A percentile compares a stretch with the other conserved stretches of the same genome.
Evolutionary conservation across 2,797 vertebrate genomes (phyloP).

Genomic region (Heterohyrax brucei): DNA sequence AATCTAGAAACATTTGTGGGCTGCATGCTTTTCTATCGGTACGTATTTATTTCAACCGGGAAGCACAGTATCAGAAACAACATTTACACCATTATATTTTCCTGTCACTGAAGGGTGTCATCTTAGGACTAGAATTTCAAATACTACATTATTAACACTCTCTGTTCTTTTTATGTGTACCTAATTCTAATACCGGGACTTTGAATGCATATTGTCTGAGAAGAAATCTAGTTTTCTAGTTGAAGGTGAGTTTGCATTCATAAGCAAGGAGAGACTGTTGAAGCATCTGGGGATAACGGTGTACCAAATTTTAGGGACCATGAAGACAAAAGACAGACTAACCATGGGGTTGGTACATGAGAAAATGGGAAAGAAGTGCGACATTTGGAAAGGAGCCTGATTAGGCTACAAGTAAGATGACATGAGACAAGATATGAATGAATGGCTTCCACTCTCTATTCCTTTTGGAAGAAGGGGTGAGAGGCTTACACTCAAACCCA

Average conservation of each 20-base stretch:
- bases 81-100: background rate
- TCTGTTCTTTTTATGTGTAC: background rate
- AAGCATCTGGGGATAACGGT: background rate
- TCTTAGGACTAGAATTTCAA: slow-evolving; percentile 34
- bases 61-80: background rate
- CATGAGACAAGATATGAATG: background rate
- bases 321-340: background rate
- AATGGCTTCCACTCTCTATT: background rate
- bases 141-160: background rate
- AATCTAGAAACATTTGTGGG: background rate
- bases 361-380: background rate
- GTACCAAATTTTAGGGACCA: slow-evolving; percentile 30
- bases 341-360: background rate
- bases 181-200: slow-evolving; percentile 15
- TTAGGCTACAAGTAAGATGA: background rate
- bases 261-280: background rate
- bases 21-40: slow-evolving; percentile 10
- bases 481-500: background rate
- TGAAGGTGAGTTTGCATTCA: background rate
- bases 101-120: background rate
- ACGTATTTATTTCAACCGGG: slow-evolving; percentile 5
- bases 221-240: slow-evolving; percentile 20
- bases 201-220: slow-evolving; percentile 31
- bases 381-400: slow-evolving; percentile 48
- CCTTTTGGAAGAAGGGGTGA: background rate